Evolutionary conservation across 2,113 vertebrate genomes (phyloP).

Genomic region (Podocnemis expansa): DNA sequence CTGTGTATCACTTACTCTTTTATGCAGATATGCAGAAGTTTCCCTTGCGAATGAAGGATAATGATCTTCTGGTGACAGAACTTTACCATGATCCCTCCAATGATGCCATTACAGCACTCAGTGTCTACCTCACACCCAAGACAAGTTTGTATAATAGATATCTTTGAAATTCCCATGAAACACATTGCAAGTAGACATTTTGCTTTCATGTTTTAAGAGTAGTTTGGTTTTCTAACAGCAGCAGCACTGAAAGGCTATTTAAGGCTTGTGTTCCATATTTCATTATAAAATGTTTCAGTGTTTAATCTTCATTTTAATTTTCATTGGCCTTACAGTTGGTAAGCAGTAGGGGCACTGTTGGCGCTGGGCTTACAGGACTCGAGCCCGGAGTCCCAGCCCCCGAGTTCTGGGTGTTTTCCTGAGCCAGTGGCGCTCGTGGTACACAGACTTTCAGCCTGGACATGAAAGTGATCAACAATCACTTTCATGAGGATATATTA

Average conservation of each 20-base stretch:
- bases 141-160: constrained; percentile 85
- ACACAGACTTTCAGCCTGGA: background rate
- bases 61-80: constrained; percentile 96
- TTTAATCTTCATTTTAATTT: background rate
- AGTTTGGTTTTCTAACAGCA: background rate
- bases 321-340: background rate
- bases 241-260: background rate
- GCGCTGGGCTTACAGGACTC: too few relatives aligned
- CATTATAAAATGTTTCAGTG: background rate
- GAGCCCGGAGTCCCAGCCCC: too few relatives aligned
- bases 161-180: background rate
- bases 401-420: too few relatives aligned
- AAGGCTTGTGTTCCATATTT: background rate
- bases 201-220: background rate
- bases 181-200: background rate
- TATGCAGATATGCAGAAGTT: constrained; percentile 97
- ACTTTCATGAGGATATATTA: background rate
- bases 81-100: constrained; percentile 97
- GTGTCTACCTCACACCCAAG: constrained; percentile 98
- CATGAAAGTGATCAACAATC: background rate
- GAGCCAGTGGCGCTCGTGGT: too few relatives aligned
- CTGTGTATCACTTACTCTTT: background rate
- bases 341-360: too few relatives aligned
- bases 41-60: constrained; percentile 96
- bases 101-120: constrained; percentile 95